A percentile compares a stretch with the other conserved stretches of the same genome.
These are phyloP conservation scores for Podarcis siculus DNA, from an alignment of 2,797 vertebrate species.

Conservation along the genomic window DNA sequence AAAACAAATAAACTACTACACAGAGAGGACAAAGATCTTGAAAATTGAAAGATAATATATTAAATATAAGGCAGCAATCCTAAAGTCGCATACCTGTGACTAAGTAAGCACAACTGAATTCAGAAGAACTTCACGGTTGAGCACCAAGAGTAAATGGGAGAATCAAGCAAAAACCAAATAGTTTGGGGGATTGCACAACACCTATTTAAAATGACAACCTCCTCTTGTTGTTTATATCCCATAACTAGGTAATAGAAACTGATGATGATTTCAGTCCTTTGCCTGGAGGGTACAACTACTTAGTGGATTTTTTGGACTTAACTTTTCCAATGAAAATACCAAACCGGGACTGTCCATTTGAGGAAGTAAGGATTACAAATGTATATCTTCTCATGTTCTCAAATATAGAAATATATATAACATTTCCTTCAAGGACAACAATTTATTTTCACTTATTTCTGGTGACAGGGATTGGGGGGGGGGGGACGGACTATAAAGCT, in stretches of 20 bases:
- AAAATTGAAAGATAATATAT: neutral
- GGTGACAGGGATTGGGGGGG: too few species aligned
- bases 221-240: neutral
- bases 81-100: too few species aligned
- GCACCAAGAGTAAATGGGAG: neutral
- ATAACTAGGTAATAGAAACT: conserved; percentile 71
- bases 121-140: too few species aligned
- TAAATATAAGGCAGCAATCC: neutral
- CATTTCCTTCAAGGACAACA: neutral
- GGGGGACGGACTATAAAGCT: too few species aligned
- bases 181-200: neutral
- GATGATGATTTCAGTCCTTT: conserved; percentile 78
- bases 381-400: conserved; percentile 61
- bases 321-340: conserved; percentile 80
- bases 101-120: too few species aligned
- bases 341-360: conserved; percentile 61
- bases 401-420: too few species aligned
- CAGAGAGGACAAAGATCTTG: neutral
- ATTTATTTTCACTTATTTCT: too few species aligned
- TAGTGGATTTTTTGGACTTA: conserved; percentile 84
- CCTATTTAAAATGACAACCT: neutral
- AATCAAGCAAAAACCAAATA: neutral
- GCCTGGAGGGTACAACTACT: conserved; percentile 76
- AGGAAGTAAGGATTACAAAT: conserved; percentile 1
- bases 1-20: neutral